phyloP scores from a whole-genome alignment of 2,113 vertebrate species.

The Hydrochoerus hydrochaeris region DNA sequence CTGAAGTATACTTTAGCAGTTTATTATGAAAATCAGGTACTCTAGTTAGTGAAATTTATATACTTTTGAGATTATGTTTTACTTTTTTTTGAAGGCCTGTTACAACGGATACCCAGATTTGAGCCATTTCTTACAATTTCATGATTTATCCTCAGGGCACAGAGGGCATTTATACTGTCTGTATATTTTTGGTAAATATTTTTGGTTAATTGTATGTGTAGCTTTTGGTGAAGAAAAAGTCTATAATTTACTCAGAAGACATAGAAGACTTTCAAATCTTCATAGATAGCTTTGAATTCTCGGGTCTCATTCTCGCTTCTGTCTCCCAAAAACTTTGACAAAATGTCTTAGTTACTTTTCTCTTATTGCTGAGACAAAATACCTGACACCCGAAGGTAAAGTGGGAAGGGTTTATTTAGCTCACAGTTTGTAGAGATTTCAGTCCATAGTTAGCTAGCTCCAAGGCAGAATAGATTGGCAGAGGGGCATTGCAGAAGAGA shows the following conservation, averaged over 20 bases:
- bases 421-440: background rate
- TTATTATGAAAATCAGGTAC: background rate
- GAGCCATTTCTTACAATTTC: slow-evolving; percentile 50
- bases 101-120: slow-evolving; percentile 14
- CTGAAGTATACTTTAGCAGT: background rate
- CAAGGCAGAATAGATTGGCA: background rate
- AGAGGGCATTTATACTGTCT: slow-evolving; percentile 24
- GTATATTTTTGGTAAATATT: slow-evolving; percentile 4
- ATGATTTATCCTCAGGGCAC: background rate
- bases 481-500: background rate
- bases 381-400: background rate
- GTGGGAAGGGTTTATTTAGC: background rate
- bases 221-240: slow-evolving; percentile 29
- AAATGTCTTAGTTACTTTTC: background rate
- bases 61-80: background rate
- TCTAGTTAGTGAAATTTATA: background rate
- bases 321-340: background rate
- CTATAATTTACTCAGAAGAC: slow-evolving; percentile 9
- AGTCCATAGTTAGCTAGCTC: background rate
- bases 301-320: background rate
- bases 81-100: background rate
- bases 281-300: background rate
- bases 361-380: no score
- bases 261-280: background rate
- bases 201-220: background rate